phyloP scores from a whole-genome alignment of 2,888 invertebrate species.

The Phanerotoma sp. region DNA sequence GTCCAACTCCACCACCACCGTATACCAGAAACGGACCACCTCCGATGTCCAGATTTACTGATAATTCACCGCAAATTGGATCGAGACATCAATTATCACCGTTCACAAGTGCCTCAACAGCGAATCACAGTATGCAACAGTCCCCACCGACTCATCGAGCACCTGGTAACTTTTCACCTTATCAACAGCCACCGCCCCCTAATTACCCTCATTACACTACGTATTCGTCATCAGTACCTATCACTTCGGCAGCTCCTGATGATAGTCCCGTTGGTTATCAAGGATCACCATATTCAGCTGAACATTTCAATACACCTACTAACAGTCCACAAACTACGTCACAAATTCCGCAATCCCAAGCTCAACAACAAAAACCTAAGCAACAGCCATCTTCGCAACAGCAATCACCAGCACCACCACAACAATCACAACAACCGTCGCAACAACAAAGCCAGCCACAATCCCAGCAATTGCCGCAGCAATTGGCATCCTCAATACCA shows the following conservation, averaged over 20 bases:
- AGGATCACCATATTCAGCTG: conserved; percentile 52
- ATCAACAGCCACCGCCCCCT: conserved; percentile 58
- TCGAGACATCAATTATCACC: conserved; percentile 50
- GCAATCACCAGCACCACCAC: conserved; percentile 30
- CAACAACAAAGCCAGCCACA: conserved; percentile 8
- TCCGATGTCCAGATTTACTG: conserved; percentile 50
- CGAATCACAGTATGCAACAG: conserved; percentile 50
- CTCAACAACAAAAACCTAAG: conserved; percentile 29
- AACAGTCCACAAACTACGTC: conserved; percentile 37
- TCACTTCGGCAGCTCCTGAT: conserved; percentile 55
- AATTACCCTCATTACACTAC: conserved; percentile 57
- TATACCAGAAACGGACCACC: conserved; percentile 53
- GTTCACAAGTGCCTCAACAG: conserved; percentile 47
- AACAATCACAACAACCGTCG: conserved; percentile 18
- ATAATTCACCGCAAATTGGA: conserved; percentile 28
- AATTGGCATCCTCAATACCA: conserved; percentile 21
- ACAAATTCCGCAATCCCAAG: conserved; percentile 32
- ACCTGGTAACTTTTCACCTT: conserved; percentile 56
- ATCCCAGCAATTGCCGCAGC: conserved; percentile 30
- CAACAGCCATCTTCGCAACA: too few species aligned
- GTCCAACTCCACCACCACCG: conserved; percentile 53
- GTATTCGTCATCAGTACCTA: conserved; percentile 56
- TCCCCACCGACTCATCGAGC: conserved; percentile 53
- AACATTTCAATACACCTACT: conserved; percentile 37
- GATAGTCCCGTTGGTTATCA: conserved; percentile 56